Evolutionary conservation across 2,888 invertebrate genomes (phyloP).

Genomic region (Catocala sponsa): DNA sequence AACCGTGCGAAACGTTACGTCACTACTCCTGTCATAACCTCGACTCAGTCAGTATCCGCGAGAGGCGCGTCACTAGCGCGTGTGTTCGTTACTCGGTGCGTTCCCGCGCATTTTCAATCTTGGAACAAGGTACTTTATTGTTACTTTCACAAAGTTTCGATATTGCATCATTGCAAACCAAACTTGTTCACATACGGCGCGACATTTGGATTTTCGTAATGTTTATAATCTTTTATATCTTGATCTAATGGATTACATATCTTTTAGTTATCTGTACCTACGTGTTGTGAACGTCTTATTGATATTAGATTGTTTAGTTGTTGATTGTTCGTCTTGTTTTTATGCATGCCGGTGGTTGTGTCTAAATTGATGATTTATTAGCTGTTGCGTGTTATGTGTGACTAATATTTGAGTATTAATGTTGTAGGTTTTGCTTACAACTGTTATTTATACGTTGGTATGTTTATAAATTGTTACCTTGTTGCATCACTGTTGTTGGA

Average conservation of each 20-base stretch:
- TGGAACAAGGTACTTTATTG: constrained; percentile 40
- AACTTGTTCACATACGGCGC: constrained; percentile 21
- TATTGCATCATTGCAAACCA: constrained; percentile 35
- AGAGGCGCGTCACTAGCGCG: constrained; percentile 35
- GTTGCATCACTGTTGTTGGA: too few relatives aligned
- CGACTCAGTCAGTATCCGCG: constrained; percentile 33
- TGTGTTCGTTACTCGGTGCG: constrained; percentile 26
- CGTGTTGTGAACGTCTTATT: constrained; percentile 1
- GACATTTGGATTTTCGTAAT: constrained; percentile 37
- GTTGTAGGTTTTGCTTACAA: too few relatives aligned
- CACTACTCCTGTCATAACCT: not conserved
- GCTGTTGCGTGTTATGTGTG: not conserved
- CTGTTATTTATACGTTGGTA: too few relatives aligned
- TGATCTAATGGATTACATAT: constrained; percentile 15
- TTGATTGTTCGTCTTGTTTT: not conserved
- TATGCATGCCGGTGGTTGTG: too few relatives aligned
- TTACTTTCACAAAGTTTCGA: constrained; percentile 42
- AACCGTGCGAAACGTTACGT: not conserved
- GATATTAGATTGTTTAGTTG: not conserved
- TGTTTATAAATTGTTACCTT: too few relatives aligned
- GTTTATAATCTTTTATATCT: constrained; percentile 28
- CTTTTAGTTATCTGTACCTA: constrained; percentile 17
- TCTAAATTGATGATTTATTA: not conserved
- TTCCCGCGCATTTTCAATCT: constrained; percentile 35
- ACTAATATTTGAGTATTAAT: too few relatives aligned